A percentile compares a stretch with the other conserved stretches of the same genome.
Evolutionary conservation across 2,113 vertebrate species (phyloP).

Genomic region (Psilopsiagon aurifrons): DNA sequence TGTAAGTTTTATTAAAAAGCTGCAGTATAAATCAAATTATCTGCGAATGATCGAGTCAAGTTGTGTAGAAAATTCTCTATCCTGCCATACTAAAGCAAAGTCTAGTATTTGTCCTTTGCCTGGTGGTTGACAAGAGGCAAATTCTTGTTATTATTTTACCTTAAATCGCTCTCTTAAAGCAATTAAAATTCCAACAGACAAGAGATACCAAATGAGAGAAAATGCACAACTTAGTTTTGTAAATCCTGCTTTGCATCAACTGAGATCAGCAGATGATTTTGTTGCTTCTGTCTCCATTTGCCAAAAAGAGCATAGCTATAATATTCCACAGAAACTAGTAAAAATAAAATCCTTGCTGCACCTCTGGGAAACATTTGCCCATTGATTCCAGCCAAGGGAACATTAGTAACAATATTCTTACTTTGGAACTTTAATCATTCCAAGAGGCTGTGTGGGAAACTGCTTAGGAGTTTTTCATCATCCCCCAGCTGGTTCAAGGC

Average conservation of each 20-base stretch:
- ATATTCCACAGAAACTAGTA: neutral
- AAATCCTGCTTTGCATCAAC: neutral
- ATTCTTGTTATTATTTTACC: neutral
- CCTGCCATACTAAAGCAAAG: neutral
- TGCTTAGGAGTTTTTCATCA: neutral
- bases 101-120: neutral
- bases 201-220: neutral
- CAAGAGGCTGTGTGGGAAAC: neutral
- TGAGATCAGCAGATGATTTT: neutral
- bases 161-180: neutral
- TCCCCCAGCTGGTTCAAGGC: neutral
- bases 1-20: constrained; percentile 78
- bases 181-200: neutral
- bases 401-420: neutral
- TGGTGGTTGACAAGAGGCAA: neutral
- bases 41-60: neutral
- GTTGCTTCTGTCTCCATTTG: neutral
- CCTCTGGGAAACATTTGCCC: neutral
- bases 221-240: neutral
- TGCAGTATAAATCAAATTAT: neutral
- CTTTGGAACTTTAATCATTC: neutral
- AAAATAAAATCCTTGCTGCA: neutral
- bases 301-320: neutral
- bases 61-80: neutral
- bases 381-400: neutral